Percentiles rank a stretch among this genome's conserved stretches.
Conservation (phyloP, 2,888 invertebrate species). For the Liodrosophila aerea region DNA sequence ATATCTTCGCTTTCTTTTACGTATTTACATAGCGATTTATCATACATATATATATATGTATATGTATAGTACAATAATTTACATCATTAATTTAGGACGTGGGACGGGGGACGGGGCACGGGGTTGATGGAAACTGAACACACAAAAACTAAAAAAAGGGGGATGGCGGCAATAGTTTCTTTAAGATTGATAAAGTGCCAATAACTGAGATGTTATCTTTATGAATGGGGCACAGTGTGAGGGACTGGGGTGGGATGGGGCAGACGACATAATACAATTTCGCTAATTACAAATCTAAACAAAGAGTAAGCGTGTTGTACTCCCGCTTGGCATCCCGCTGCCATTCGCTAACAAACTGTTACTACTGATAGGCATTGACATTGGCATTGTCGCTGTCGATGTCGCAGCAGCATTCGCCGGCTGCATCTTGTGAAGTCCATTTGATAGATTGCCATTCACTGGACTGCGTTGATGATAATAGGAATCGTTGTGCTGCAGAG, state of each 20-base stretch:
- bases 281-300: conserved; percentile 71
- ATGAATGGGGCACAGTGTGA: neutral
- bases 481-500: conserved; percentile 56
- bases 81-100: conserved; percentile 35
- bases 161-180: no score
- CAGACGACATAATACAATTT: conserved; percentile 36
- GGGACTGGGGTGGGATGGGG: neutral
- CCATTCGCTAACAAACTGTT: conserved; percentile 79
- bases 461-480: conserved; percentile 65
- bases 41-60: conserved; percentile 29
- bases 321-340: conserved; percentile 73
- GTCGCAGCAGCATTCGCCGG: conserved; percentile 4
- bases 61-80: conserved; percentile 47
- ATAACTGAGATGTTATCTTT: no score
- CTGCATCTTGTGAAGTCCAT: conserved; percentile 48
- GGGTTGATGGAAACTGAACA: neutral
- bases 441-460: conserved; percentile 50
- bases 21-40: conserved; percentile 24
- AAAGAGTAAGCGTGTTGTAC: conserved; percentile 79
- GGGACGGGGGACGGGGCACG: neutral
- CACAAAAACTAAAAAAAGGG: neutral
- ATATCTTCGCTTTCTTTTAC: no score
- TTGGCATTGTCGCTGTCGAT: conserved; percentile 30
- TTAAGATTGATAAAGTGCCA: neutral
- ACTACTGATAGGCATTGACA: conserved; percentile 32